Evolutionary conservation across 1,140 invertebrate species (phyloP).

Genomic region (Prorops nasuta): DNA sequence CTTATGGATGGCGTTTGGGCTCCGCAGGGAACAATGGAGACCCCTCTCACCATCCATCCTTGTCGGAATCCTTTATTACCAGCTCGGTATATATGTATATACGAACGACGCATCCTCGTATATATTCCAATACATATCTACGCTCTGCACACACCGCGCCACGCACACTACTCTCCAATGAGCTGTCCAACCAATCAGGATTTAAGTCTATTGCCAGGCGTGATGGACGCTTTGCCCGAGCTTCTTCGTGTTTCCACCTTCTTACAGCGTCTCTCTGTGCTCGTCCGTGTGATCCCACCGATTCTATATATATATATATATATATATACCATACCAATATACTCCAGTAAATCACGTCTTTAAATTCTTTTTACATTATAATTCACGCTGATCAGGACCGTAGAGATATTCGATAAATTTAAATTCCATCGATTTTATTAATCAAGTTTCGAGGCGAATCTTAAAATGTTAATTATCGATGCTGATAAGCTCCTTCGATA

Average conservation of each 20-base stretch:
- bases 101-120: conserved; percentile 21
- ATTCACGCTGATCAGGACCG: no score
- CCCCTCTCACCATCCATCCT: conserved; percentile 24
- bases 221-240: conserved; percentile 36
- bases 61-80: conserved; percentile 52
- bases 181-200: conserved; percentile 51
- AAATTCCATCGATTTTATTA: no score
- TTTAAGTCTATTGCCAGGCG: conserved; percentile 42
- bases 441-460: no score
- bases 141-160: not conserved
- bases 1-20: conserved; percentile 46
- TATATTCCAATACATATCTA: conserved; percentile 5
- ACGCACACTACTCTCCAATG: conserved; percentile 24
- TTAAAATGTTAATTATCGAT: no score
- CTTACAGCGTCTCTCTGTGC: not conserved
- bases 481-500: no score
- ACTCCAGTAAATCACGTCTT: no score
- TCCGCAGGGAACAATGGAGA: conserved; percentile 47
- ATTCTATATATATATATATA: no score
- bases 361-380: no score
- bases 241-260: not conserved
- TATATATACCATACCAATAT: no score
- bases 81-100: conserved; percentile 32
- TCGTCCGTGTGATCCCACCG: no score
- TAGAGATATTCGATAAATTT: no score